Conservation (phyloP, 2,797 vertebrate species). For the Arremon brunneinucha region DNA sequence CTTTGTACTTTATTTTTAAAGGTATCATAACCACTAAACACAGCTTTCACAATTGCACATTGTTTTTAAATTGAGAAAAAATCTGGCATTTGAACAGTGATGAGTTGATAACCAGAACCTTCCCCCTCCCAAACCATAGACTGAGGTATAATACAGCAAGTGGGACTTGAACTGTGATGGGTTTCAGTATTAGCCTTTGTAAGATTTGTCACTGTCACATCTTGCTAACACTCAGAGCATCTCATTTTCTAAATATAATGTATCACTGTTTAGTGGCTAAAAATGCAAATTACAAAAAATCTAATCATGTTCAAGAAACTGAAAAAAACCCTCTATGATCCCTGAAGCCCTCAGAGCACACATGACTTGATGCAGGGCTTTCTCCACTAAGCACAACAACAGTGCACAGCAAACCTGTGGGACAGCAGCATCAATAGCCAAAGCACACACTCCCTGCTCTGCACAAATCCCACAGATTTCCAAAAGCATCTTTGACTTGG, state of each 20-base stretch:
- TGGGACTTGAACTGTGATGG: constrained; percentile 51
- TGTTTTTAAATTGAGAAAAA: constrained; percentile 53
- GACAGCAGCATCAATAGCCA: constrained; percentile 31
- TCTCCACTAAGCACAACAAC: constrained; percentile 1
- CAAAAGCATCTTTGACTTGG: constrained; percentile 42
- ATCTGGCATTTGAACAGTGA: constrained; percentile 43
- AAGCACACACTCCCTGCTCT: neutral
- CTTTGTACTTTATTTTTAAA: neutral
- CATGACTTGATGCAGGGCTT: constrained; percentile 13
- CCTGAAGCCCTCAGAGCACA: neutral
- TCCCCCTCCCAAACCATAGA: neutral
- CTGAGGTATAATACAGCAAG: constrained; percentile 30
- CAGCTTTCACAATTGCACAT: neutral
- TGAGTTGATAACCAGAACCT: constrained; percentile 32
- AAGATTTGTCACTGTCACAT: constrained; percentile 65
- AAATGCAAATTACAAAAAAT: constrained; percentile 64
- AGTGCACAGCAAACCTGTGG: constrained; percentile 13
- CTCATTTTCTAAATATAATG: constrained; percentile 65
- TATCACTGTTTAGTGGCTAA: constrained; percentile 52
- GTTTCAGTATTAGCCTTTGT: constrained; percentile 50
- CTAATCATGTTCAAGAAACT: constrained; percentile 50
- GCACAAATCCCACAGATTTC: constrained; percentile 19
- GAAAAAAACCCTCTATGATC: constrained; percentile 6
- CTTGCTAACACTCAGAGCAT: constrained; percentile 45
- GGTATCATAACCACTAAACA: neutral